Evolutionary conservation across 2,888 invertebrate genomes (phyloP).

Genomic region (Dicyrtoma fusca): DNA sequence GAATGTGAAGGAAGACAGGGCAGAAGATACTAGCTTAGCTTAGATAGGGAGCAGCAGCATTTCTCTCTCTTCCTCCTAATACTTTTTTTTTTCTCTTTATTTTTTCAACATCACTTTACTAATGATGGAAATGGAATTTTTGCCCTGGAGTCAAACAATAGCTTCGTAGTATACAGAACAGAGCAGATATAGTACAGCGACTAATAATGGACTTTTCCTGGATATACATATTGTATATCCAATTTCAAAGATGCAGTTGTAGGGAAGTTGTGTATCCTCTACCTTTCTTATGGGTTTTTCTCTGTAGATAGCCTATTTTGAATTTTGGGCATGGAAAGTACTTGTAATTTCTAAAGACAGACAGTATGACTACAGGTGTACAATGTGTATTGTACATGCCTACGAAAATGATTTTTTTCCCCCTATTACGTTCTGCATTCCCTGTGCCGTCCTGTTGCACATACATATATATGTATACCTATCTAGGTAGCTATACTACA

Average conservation of each 20-base stretch:
- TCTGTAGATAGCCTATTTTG: background rate
- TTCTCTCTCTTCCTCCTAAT: slow-evolving; percentile 9
- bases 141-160: slow-evolving; percentile 48
- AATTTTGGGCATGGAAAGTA: background rate
- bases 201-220: slow-evolving; percentile 25
- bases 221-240: background rate
- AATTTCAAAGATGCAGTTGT: no score
- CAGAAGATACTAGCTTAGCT: background rate
- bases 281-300: no score
- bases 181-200: slow-evolving; percentile 5
- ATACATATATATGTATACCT: no score
- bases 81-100: slow-evolving; percentile 1
- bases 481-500: no score
- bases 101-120: slow-evolving; percentile 35
- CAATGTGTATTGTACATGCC: background rate
- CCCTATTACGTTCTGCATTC: background rate
- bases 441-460: no score
- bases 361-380: slow-evolving; percentile 16
- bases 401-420: slow-evolving; percentile 1
- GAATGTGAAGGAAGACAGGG: background rate
- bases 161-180: background rate
- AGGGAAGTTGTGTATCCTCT: no score
- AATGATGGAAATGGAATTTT: slow-evolving; percentile 52
- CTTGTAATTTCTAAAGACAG: background rate
- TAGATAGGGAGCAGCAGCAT: slow-evolving; percentile 19